phyloP scores from a whole-genome alignment of 2,888 invertebrate species.

The Sicus ferrugineus region DNA sequence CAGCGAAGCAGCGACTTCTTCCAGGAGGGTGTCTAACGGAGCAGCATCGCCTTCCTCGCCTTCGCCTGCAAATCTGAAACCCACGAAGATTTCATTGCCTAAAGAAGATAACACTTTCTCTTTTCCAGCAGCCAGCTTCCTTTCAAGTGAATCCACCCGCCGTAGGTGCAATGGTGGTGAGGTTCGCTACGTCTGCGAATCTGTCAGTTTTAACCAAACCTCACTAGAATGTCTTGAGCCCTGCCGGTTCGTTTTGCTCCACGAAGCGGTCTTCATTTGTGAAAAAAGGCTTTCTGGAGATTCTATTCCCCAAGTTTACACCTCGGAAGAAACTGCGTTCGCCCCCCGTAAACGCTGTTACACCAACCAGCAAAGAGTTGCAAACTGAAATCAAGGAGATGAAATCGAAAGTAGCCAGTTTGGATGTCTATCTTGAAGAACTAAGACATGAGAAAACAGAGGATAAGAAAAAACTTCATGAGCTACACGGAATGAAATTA shows the following conservation, averaged over 20 bases:
- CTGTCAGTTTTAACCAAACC: conserved; percentile 51
- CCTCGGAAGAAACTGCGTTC: conserved; percentile 83
- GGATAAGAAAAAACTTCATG: conserved; percentile 74
- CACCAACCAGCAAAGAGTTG: conserved; percentile 37
- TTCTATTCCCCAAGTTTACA: conserved; percentile 85
- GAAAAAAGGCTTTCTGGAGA: conserved; percentile 91
- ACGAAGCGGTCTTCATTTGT: conserved; percentile 78
- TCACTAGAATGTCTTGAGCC: conserved; percentile 61
- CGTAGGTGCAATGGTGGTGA: conserved; percentile 46
- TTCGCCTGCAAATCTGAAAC: conserved; percentile 33
- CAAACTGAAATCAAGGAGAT: conserved; percentile 65
- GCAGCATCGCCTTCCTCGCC: not conserved
- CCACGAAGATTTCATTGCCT: conserved; percentile 43
- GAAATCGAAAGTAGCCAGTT: conserved; percentile 74
- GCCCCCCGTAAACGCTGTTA: conserved; percentile 59
- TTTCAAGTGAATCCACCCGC: conserved; percentile 55
- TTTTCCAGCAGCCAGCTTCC: conserved; percentile 74
- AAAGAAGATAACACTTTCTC: conserved; percentile 71
- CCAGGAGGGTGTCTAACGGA: not conserved
- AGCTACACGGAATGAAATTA: conserved; percentile 86
- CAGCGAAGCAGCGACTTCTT: no score
- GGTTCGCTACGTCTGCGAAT: conserved; percentile 48
- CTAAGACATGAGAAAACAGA: not conserved
- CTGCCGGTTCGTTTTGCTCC: conserved; percentile 67
- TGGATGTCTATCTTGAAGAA: not conserved